Base-by-base conservation (phyloP, 2,113 vertebrate species). In the Trichomycterus rosablanca region DNA sequence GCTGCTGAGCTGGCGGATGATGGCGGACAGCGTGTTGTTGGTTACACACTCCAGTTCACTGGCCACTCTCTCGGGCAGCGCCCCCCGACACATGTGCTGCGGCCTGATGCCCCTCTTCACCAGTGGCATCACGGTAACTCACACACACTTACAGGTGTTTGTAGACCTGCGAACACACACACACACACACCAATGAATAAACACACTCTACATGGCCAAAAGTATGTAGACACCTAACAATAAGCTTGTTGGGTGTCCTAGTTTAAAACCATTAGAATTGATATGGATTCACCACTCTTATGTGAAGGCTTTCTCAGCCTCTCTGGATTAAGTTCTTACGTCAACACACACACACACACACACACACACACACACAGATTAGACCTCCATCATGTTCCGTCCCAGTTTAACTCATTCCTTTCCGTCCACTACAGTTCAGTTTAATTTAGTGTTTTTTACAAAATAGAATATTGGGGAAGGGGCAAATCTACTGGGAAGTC, bases 1-100 rank as follows among this genome's bases (percentile, higher is more conserved):
- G 71, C 94, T 94, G 79, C 95, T 95, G 32, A 97, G 92, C 73
- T 98, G 95, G 53, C 89, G 92, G 67, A 97, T 97, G 81, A 98
- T 89, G 19, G 93, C 85, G 0, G 95, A 93, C 14, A 98, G 86
- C 0, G 92, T 92, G 57, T 82, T 86, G 77, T 88, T 88, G 68
- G 79, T 84, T 16, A 88, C 85, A 72, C 83, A 87, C 66, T 88
- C 94, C 72, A 98, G 89, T 69, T 97, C 94, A 52, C 79, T 92
- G 71, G 85, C 85, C 56, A 96, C 88, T 50, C 90, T 86, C 26
- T 94, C 90, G 0, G 95, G 95, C 68, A 97, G 81, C 4, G 88
- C 77, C 12, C 87, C 82, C 15, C 88, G 88, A 83, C 95, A 93
- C 65, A 98, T 73, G 79, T 97, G 93, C 76, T 87, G 85, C 0